These are phyloP conservation scores for Hydrotaea cyrtoneurina DNA, from an alignment of 2,888 invertebrate genomes.

Conservation along the genomic window DNA sequence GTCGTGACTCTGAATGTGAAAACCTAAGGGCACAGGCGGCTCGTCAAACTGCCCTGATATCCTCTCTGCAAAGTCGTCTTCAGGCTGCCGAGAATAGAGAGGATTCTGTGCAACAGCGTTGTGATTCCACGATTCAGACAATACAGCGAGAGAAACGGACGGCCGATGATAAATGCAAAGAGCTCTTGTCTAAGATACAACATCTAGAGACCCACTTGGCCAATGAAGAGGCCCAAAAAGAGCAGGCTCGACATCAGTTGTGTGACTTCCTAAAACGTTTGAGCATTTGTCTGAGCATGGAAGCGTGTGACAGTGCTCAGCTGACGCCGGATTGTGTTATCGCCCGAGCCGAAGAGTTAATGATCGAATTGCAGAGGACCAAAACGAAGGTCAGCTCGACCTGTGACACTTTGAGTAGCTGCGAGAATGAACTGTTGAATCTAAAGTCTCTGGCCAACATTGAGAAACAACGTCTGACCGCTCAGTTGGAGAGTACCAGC, in stretches of 20 bases:
- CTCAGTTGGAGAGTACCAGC: conserved; percentile 82
- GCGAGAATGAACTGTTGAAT: conserved; percentile 79
- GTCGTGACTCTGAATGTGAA: conserved; percentile 89
- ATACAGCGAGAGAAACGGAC: conserved; percentile 87
- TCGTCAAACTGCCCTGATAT: conserved; percentile 89
- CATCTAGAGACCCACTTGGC: conserved; percentile 87
- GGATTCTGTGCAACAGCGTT: conserved; percentile 84
- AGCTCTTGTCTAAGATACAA: conserved; percentile 88
- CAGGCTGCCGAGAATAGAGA: conserved; percentile 90
- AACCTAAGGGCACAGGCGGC: conserved; percentile 92
- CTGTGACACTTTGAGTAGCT: conserved; percentile 81
- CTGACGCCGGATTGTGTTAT: conserved; percentile 87
- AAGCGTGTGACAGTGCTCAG: conserved; percentile 86
- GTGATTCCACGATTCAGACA: conserved; percentile 87
- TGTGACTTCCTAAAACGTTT: conserved; percentile 88
- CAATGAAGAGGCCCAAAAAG: conserved; percentile 88
- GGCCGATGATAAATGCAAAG: conserved; percentile 89
- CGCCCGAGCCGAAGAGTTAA: conserved; percentile 89
- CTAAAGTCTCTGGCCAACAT: conserved; percentile 78
- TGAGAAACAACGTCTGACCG: conserved; percentile 88
- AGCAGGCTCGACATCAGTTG: conserved; percentile 84
- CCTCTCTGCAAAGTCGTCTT: conserved; percentile 89
- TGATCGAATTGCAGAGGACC: conserved; percentile 86
- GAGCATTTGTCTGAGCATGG: conserved; percentile 87
- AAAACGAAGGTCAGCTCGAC: conserved; percentile 82